Evolutionary conservation across 1,140 invertebrate species (phyloP), one percentile per base, ranked within the genome.

Genomic region (Pentalonia nigronervosa): DNA sequence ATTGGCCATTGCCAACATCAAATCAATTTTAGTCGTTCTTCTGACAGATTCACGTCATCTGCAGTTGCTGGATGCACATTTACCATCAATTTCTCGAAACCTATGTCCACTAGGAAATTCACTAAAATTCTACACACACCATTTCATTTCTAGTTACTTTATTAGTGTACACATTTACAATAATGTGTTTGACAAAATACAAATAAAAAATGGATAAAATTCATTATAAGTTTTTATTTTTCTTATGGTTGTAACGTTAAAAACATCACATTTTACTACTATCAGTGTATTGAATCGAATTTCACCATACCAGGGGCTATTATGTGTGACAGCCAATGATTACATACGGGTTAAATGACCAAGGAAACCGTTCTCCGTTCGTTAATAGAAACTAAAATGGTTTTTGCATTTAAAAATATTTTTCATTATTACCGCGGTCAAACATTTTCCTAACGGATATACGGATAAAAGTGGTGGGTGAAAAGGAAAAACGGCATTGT

Each of bases 361-460:
- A 0, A 76, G 14, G 60, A 67, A 67, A 17, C n/a, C 60, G 60
- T 11, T n/a, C 14, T 76, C 60, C 83, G 36, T 45, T 83, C 2
- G 41, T 83, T 45, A 84, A 14, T 30, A 11, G 83, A 84, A 45
- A 84, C 41, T n/a, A 76, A 76, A 76, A 76, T 4, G 83, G 83
- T 84, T 84, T n/a, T 84, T 45, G 9, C 25, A 25, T 84, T 87
- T n/a, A 48, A 87, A 50, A 50, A 87, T 87, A 34, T n/a, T 34
- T 87, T 87, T 47, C 50, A 21, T 34, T 87, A 87, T 87, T 87
- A 89, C 23, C 48, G 87, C n/a, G 47, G 87, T 89, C 87, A 89
- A 89, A 89, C 3, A 53, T 89, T 89, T 89, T 89, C 23, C 48
- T 4, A 23, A 36, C 20, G n/a, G 48, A 89, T 53, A 34, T 36